Base-by-base conservation (phyloP, 2,113 vertebrate species). In the Hydrolagus affinis region DNA sequence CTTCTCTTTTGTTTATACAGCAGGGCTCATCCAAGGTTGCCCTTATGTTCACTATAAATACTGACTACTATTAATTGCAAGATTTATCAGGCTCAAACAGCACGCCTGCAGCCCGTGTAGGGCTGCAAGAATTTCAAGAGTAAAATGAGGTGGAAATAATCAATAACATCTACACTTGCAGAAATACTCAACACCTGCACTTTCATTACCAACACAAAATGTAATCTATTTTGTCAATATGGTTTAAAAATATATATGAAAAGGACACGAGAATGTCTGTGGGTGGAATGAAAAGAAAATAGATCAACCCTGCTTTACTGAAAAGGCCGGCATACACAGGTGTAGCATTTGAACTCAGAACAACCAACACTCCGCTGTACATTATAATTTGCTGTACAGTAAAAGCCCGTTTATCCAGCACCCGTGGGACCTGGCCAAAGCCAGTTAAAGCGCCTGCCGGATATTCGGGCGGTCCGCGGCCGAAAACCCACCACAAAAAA, bases 1-100 rank as follows among this genome's bases (percentile, higher is more conserved):
- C 78, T 62, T 28, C 4, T 78, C 76, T 80, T 80, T 80, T 80
- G 77, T 80, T 80, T 80, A 62, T 30, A 80, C 59, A 80, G 64
- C 59, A 80, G 76, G 59, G n/a, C 59, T 23, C 59, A 25, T 59
- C 77, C 77, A 83, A 83, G 60, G 77, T 66, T 83, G 66, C 60
- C 15, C 25, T 62, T 28, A 2, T 30, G 25, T 66, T 32, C 60
- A 66, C 25, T 64, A 66, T 66, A 66, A 83, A 83, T 30, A 83
- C 77, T 30, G 23, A 64, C 30, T 83, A 83, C 77, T 59, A 83
- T 19, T 83, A 15, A 44, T 44, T 83, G 60, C 14, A 83, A 83
- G 78, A 30, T 11, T 9, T 17, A 68, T 28, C 60, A 28, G 25
- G 17, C 25, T 66, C 15, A 83, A 83, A 66, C 25, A 28, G 78